Percentiles rank a stretch among this genome's conserved stretches.
Conservation (phyloP, 2,888 invertebrate genomes). For the Dasysyrphus tricinctus region DNA sequence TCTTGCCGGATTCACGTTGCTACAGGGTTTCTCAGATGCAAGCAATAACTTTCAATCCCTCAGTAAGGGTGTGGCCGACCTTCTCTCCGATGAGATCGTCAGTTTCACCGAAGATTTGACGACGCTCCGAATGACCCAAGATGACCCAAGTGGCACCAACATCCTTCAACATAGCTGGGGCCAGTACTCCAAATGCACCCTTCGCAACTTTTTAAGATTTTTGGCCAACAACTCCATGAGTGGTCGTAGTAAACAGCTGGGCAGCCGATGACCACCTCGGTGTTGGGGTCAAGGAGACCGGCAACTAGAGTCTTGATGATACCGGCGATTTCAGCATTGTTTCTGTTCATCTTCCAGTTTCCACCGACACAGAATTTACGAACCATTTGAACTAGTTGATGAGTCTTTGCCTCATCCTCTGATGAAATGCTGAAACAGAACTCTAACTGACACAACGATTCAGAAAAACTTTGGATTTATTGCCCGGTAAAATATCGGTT, state of each 20-base stretch:
- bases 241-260: conserved; percentile 92
- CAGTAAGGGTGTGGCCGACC: conserved; percentile 89
- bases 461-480: too few species aligned
- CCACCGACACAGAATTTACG: conserved; percentile 99
- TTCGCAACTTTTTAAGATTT: conserved; percentile 92
- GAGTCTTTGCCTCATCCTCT: too few species aligned
- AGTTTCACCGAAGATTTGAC: conserved; percentile 93
- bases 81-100: conserved; percentile 92
- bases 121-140: conserved; percentile 98
- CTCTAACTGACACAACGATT: too few species aligned
- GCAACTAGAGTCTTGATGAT: conserved; percentile 91
- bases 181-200: conserved; percentile 98
- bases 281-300: conserved; percentile 91
- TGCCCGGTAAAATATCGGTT: too few species aligned
- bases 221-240: conserved; percentile 94
- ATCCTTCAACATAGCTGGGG: conserved; percentile 98
- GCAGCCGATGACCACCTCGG: conserved; percentile 95
- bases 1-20: conserved; percentile 96
- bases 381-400: conserved; percentile 84
- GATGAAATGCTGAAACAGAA: too few species aligned
- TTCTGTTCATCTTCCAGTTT: conserved; percentile 99
- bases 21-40: conserved; percentile 99
- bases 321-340: conserved; percentile 91
- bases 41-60: conserved; percentile 92
- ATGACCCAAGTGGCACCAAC: conserved; percentile 97